Conservation (phyloP, 2,113 vertebrate species). For the Mesembrinibis cayennensis region DNA sequence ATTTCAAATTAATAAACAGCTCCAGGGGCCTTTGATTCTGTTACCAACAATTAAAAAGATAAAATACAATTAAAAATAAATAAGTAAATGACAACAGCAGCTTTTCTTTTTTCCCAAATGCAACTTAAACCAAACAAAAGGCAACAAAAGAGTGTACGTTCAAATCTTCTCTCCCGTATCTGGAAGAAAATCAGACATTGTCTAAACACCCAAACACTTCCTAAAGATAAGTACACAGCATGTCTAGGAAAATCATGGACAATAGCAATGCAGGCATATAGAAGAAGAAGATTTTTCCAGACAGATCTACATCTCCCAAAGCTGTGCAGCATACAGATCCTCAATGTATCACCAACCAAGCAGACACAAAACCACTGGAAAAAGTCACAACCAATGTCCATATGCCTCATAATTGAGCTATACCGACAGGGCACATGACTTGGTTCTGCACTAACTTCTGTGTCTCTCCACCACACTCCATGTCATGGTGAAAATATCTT, state of each 20-base stretch:
- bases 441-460: neutral
- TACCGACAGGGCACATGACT: fast-evolving
- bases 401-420: neutral
- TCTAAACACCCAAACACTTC: neutral
- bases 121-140: neutral
- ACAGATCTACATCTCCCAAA: neutral
- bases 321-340: neutral
- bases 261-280: neutral
- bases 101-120: neutral
- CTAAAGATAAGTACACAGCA: neutral
- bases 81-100: neutral
- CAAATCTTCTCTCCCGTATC: neutral
- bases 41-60: neutral
- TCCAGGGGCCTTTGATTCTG: neutral
- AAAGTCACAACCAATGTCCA: neutral
- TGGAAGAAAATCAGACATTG: neutral
- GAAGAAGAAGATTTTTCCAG: neutral
- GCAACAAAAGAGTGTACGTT: neutral
- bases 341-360: neutral
- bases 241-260: neutral
- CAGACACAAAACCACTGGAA: neutral
- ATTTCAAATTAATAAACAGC: neutral
- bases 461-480: neutral
- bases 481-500: neutral
- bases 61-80: neutral